Base-by-base conservation (phyloP, 2,888 invertebrate genomes). In the Leptothorax acervorum region DNA sequence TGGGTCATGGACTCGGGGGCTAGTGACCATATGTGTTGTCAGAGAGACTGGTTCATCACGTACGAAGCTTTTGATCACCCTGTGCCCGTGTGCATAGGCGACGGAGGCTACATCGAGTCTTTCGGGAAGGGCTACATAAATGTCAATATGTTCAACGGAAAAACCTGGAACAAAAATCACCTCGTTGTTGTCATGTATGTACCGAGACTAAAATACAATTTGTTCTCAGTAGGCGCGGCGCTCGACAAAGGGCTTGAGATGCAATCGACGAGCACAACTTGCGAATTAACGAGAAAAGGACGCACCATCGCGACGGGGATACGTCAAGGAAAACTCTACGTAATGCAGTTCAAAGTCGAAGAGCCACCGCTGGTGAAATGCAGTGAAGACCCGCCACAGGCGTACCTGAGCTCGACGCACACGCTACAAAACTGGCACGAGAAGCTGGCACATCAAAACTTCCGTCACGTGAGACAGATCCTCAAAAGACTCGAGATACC, bases 1-100 rank as follows among this genome's bases (percentile, higher is more conserved):
- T 35, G 88, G 85, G 73, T 70, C 23, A n/a, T 87, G 35, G 87
- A 87, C 51, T 89, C 87, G 1, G 87, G 87, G 11, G 89, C 90
- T 2, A 88, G 76, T 18, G 84, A 87, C 1, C 87, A 90, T 15
- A 90, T 89, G 87, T 84, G 82, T 3, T 71, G 53, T 68, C 83
- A 73, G 55, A 78, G 76, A 31, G 78, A 71, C 3, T 90, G 85
- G 86, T 90, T 89, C 31, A 39, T 51, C 0, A 85, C 79, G 1
- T 82, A 85, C 15, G 51, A 55, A 57, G n/a, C 35, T 23, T 65
- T 87, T 2, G 8, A 60, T 8, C 23, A 57, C 0, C 51, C 70
- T 0, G 9, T 65, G 0, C 35, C 78, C 18, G 82, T 89, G 2
- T 53, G 65, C 31, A 81, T 89, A 12, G 90, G 87, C 2, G 81